Conservation (phyloP, 2,888 invertebrate genomes). For the Vesta saturnalis region DNA sequence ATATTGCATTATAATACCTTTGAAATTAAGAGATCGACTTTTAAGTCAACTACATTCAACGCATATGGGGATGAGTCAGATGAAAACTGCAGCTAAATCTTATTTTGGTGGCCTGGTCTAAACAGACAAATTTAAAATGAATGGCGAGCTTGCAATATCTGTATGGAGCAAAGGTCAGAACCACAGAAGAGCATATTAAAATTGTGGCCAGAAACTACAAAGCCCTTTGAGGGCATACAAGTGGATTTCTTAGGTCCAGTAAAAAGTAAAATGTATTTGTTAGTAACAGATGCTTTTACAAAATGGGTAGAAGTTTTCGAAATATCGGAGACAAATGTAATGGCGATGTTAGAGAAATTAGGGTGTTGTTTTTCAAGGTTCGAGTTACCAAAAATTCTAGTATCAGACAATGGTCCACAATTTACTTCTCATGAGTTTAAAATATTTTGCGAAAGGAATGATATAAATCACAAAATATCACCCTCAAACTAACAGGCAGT, state of each 20-base stretch:
- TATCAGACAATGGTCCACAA: slow-evolving; percentile 38
- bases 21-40: too few relatives aligned
- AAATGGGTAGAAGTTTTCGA: slow-evolving; percentile 37
- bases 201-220: slow-evolving; percentile 21
- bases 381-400: slow-evolving; percentile 32
- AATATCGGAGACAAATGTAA: slow-evolving; percentile 24
- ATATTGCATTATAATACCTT: too few relatives aligned
- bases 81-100: background rate
- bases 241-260: slow-evolving; percentile 39
- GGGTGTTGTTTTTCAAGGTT: slow-evolving; percentile 36
- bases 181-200: slow-evolving; percentile 29
- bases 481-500: background rate
- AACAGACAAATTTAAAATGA: slow-evolving; percentile 34
- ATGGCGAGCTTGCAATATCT: slow-evolving; percentile 25
- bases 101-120: slow-evolving; percentile 35
- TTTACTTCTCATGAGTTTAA: slow-evolving; percentile 25
- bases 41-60: too few relatives aligned
- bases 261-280: slow-evolving; percentile 32
- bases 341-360: slow-evolving; percentile 32
- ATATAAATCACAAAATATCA: slow-evolving; percentile 28
- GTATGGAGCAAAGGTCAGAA: background rate
- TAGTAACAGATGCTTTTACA: slow-evolving; percentile 34
- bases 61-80: too few relatives aligned
- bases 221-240: slow-evolving; percentile 34
- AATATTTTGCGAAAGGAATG: slow-evolving; percentile 32